Conservation (phyloP, 2,797 vertebrate genomes). For the Chaenodraco wilsoni region DNA sequence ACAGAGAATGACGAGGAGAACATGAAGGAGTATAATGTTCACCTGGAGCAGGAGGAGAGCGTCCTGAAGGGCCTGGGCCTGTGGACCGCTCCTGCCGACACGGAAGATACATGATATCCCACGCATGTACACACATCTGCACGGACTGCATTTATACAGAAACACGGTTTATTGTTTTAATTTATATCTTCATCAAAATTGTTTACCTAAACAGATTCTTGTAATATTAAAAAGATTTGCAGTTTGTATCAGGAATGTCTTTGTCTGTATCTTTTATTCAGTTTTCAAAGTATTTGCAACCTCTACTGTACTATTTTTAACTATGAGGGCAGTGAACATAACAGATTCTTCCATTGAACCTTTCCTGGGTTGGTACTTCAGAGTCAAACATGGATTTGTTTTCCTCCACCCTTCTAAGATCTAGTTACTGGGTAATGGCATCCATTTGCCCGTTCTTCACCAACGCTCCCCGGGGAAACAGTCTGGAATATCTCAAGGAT, state of each 20-base stretch:
- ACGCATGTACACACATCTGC: not conserved
- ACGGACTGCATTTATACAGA: not conserved
- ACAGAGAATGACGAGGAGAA: conserved; percentile 69
- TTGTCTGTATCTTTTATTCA: not conserved
- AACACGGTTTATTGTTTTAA: not conserved
- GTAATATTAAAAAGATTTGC: not conserved
- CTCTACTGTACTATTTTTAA: not conserved
- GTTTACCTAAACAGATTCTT: not conserved
- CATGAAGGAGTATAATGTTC: conserved; percentile 66
- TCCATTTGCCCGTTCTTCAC: conserved; percentile 49
- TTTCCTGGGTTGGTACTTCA: conserved; percentile 6
- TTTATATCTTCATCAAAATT: not conserved
- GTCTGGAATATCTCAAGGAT: conserved; percentile 34
- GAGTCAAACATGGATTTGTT: conserved; percentile 31
- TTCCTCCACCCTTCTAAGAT: conserved; percentile 46
- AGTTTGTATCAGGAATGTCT: no score
- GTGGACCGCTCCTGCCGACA: conserved; percentile 12
- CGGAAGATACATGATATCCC: conserved; percentile 35
- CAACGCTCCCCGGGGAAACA: conserved; percentile 37
- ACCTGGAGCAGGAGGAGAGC: conserved; percentile 75
- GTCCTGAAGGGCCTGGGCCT: conserved; percentile 71
- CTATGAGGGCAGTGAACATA: not conserved
- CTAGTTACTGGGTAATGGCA: conserved; percentile 61
- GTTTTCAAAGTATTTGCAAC: not conserved
- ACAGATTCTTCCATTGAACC: not conserved